Conservation (phyloP, 2,113 vertebrate species). For the Centropus bengalensis region DNA sequence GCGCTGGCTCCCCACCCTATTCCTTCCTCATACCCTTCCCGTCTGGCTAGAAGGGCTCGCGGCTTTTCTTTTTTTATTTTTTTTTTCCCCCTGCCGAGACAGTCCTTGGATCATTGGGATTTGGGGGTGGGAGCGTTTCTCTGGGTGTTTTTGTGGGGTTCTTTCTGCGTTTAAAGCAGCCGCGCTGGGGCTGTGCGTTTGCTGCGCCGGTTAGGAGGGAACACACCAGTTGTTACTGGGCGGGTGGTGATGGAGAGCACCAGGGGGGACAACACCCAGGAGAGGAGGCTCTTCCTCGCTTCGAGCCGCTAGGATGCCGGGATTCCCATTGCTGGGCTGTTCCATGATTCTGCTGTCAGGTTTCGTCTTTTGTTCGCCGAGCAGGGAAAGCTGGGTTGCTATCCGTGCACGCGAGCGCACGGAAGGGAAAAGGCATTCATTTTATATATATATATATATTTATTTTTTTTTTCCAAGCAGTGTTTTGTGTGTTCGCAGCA, state of each 20-base stretch:
- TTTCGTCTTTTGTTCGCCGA: not conserved
- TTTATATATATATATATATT: no score
- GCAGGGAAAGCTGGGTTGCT: not conserved
- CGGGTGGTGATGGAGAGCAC: not conserved
- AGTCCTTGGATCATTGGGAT: not conserved
- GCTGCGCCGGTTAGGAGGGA: not conserved
- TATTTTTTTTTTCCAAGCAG: not conserved
- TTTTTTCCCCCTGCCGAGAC: no score
- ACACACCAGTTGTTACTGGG: not conserved
- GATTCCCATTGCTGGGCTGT: slow-evolving; percentile 42
- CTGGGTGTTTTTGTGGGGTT: not conserved
- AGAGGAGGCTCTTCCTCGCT: not conserved
- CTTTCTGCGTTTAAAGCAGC: not conserved
- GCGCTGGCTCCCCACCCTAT: not conserved
- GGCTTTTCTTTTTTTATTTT: not conserved
- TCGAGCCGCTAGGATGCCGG: slow-evolving; percentile 9
- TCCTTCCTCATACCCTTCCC: not conserved
- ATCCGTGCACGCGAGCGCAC: not conserved
- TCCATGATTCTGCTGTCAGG: not conserved
- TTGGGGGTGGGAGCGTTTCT: not conserved
- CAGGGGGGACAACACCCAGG: slow-evolving; percentile 18
- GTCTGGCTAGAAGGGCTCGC: not conserved
- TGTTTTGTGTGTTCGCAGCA: not conserved
- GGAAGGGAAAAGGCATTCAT: not conserved
- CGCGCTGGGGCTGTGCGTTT: not conserved